Base-by-base conservation (phyloP, 1,140 invertebrate species). In the Camponotus pennsylvanicus region DNA sequence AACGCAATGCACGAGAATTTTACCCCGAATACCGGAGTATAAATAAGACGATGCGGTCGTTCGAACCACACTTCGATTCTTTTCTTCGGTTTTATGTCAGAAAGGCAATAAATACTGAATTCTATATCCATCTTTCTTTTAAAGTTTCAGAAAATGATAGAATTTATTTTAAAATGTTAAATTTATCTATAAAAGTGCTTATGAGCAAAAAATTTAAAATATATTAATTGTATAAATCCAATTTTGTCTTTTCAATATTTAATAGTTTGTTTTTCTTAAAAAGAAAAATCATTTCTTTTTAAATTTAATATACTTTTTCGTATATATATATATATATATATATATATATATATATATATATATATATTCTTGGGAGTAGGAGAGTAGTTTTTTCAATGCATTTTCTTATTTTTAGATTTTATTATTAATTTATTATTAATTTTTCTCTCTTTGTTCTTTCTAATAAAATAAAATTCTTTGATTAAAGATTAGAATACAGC, bases 71-170 rank as follows among this genome's bases (percentile, higher is more conserved):
- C 27, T 21, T 27, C 21, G 9, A 18, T 27, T 49, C 59, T 49
- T 66, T 32, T 78, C 57, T 77, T 64, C 40, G n/a, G 32, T 77
- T 18, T 64, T 76, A 45, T 45, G 76, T 64, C n/a, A 34, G 18
- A 45, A 66, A 21, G 15, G 3, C n/a, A 27, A 76, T 61, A 76
- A 42, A 42, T 27, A 37, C 18, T 18, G 27, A 64, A 78, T 21
- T 66, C 9, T 27, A 42, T 6, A 64, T 78, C 40, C 34, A 45
- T 49, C 3, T 11, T 34, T 8, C 2, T 32, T 37, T 45, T 11
- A 78, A 66, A 45, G 11, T 64, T 21, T 42, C 13, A 7, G 7
- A 66, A 64, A 21, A 15, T 59, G n/a, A 9, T 15, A 59, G 6
- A 59, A 40, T 15, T 40, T 9, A 61, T 11, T 76, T 11, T 3